Evolutionary conservation across 2,888 invertebrate genomes (phyloP), one percentile per base, ranked within the genome.

Genomic region (Sarcophaga subvicina): DNA sequence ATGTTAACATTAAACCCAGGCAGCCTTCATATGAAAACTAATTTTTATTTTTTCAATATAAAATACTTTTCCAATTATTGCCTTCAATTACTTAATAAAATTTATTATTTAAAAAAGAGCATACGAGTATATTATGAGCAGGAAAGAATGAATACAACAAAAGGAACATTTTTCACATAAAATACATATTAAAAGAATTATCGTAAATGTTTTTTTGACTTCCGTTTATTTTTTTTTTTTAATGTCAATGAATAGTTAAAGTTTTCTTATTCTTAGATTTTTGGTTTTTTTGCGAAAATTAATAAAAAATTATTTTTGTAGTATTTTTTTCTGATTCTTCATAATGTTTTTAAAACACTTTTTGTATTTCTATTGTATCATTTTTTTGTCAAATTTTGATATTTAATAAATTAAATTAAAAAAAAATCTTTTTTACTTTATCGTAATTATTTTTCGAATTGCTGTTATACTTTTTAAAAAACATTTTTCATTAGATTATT

Each of bases 211-310:
- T 37, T 37, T 37, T 2, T 37, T 37, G 10, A 37, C 37, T 8
- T 37, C 37, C 37, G 37, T 37, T 8, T 6, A 37, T 37, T 37
- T 37, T 6, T 0, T 8, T 6, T 37, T 37, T 37, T 37, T 37
- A 37, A 10, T 37, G 37, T 8, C 37, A 1, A 37, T 8, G 37
- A 1, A 37, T 37, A 37, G 37, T 37, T 37, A 37, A 37, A 37
- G 10, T 8, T 8, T 37, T 37, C n/a, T 2, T 59, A 59, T 37
- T 37, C n/a, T 2, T 59, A 59, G n/a, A 12, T 59, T 59, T 12
- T 37, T 59, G 12, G 17, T 59, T 59, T 59, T 59, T 59, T 59
- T 54, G 59, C 17, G 59, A 59, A 59, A 59, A 54, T 70, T 70
- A 25, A 70, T 0, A 49, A 69, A 22, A 70, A 59, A 1, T 70